Base-by-base conservation (phyloP, 1,140 invertebrate genomes). In the Lepidurus couesii region DNA sequence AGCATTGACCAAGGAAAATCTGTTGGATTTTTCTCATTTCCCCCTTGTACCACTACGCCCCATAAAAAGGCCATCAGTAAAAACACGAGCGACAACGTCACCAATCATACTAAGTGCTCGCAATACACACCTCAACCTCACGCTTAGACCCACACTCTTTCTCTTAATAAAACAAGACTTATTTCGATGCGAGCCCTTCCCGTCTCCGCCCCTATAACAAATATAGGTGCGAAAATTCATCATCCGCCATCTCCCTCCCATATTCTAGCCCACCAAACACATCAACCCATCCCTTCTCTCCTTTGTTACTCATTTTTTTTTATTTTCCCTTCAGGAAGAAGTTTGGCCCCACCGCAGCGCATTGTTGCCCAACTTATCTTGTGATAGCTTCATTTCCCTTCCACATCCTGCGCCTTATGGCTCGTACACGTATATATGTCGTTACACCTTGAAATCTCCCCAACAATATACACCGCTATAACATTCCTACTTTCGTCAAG, bases 201-300 rank as follows among this genome's bases (percentile, higher is more conserved):
- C 16, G 53, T 65, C 53, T 65, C 53, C 53, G 21, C 53, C 53
- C 53, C 53, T 65, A 65, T 65, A 65, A n/a, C 53, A 65, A 65
- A 65, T 65, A 65, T 65, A 65, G 53, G 53, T 65, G 53, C 53
- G 53, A 65, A 65, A 65, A 65, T 65, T 65, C 53, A 65, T 65
- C 53, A 34, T 21, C 53, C n/a, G 53, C 16, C 16, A 7, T n/a
- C 9, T 21, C 53, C 21, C n/a, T 65, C 8, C 21, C 53, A 21
- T 21, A 21, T n/a, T 21, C 53, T 16, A 21, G 6, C n/a, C 21
- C 16, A 65, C 6, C 53, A n/a, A 13, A 65, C 53, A 65, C 21
- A 65, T n/a, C 53, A n/a, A 21, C 53, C 21, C 16, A 3, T 34
- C 53, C 53, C 21, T 21, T 65, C 21, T 21, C 53, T 65, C 53